A percentile compares a stretch with the other conserved stretches of the same genome.
Evolutionary conservation across 2,797 vertebrate genomes (phyloP).

Genomic region (Crocidura indochinensis): DNA sequence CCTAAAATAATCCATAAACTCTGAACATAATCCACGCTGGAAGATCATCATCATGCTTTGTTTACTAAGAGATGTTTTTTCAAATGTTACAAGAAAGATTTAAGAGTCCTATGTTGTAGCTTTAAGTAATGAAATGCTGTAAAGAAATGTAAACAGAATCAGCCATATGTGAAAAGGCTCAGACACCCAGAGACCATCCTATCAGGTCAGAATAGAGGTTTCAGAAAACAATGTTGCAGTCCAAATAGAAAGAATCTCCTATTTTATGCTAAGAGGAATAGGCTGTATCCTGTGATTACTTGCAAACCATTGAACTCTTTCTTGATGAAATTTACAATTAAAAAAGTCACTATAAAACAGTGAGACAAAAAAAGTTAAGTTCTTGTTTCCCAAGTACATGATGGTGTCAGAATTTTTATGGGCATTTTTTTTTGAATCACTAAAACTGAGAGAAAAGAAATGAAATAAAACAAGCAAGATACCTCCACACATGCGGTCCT

Average conservation of each 20-base stretch:
- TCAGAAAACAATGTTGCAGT: neutral
- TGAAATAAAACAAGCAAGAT: neutral
- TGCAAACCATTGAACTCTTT: neutral
- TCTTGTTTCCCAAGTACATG: neutral
- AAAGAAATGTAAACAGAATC: neutral
- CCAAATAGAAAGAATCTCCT: neutral
- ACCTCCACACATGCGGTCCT: neutral
- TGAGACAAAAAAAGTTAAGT: neutral
- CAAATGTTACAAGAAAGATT: neutral
- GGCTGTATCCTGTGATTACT: neutral
- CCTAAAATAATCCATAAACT: neutral
- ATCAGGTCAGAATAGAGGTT: neutral
- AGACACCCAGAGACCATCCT: neutral
- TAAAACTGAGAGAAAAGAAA: neutral
- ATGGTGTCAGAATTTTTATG: neutral
- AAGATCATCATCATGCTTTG: neutral
- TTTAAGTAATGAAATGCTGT: conserved; percentile 12
- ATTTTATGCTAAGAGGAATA: neutral
- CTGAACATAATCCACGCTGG: neutral
- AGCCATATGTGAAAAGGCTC: neutral
- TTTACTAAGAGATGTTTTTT: neutral
- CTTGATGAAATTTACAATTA: neutral
- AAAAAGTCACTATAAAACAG: conserved; percentile 12
- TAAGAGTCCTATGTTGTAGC: neutral
- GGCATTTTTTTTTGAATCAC: neutral